Conservation (phyloP, 1,140 invertebrate species). For the Drosophila arawakana region DNA sequence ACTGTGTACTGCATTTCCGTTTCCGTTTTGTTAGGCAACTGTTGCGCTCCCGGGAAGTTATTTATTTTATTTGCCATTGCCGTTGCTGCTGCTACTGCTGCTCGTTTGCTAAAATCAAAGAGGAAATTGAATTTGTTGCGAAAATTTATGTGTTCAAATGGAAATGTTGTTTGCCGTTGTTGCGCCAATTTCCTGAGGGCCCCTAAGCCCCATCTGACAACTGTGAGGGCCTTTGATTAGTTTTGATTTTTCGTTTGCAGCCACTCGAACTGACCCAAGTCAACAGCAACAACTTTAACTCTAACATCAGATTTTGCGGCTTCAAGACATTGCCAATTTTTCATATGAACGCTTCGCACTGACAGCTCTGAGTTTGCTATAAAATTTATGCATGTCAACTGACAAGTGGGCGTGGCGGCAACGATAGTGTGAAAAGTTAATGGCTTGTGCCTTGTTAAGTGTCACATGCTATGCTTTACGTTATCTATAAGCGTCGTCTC, state of each 20-base stretch:
- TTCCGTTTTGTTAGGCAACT: conserved; percentile 80
- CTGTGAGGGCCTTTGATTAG: conserved; percentile 65
- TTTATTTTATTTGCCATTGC: conserved; percentile 79
- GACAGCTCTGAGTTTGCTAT: conserved; percentile 50
- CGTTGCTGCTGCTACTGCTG: conserved; percentile 30
- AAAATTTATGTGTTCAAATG: conserved; percentile 80
- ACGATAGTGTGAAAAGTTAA: conserved; percentile 55
- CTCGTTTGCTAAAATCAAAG: conserved; percentile 81
- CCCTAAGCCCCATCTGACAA: conserved; percentile 32
- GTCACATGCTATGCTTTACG: conserved; percentile 50
- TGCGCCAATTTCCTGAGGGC: conserved; percentile 71
- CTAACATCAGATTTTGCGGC: conserved; percentile 26
- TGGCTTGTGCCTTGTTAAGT: conserved; percentile 71
- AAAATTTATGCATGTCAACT: conserved; percentile 71
- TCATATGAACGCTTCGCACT: conserved; percentile 63
- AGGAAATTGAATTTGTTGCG: conserved; percentile 82
- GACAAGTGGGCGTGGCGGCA: conserved; percentile 57
- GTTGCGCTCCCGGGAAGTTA: conserved; percentile 77
- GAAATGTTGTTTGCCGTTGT: conserved; percentile 78
- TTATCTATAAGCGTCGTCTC: conserved; percentile 60
- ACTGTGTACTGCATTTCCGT: conserved; percentile 71
- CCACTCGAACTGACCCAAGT: conserved; percentile 39
- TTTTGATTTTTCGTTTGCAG: conserved; percentile 55
- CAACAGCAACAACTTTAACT: conserved; percentile 4
- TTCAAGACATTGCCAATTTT: conserved; percentile 60